These are phyloP conservation scores for Apotomis capreana DNA, from an alignment of 2,888 invertebrate species.

Conservation along the genomic window DNA sequence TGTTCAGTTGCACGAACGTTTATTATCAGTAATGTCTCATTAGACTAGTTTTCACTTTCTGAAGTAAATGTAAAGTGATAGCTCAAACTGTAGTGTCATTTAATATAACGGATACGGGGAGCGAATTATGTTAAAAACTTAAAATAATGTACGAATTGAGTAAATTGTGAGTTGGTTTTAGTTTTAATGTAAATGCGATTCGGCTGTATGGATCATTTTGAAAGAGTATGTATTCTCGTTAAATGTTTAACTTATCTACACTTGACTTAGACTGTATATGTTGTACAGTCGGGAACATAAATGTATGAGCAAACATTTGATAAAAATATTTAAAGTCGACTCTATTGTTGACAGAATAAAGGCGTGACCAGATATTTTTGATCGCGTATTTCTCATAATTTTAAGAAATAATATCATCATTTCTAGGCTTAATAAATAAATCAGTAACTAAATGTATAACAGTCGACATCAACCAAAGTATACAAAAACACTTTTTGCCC, in stretches of 20 bases:
- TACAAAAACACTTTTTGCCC: too few species aligned
- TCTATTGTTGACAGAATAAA: too few species aligned
- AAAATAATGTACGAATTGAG: neutral
- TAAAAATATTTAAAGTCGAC: too few species aligned
- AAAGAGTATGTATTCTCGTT: constrained; percentile 6
- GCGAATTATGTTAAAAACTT: neutral
- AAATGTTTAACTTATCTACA: neutral
- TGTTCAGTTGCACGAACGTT: neutral
- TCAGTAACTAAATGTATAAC: too few species aligned
- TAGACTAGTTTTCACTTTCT: neutral
- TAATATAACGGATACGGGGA: neutral
- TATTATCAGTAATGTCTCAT: neutral
- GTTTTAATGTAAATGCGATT: neutral
- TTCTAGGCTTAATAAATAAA: too few species aligned
- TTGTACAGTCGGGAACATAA: too few species aligned
- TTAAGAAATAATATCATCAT: too few species aligned
- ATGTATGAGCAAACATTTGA: too few species aligned
- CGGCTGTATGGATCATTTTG: constrained; percentile 22
- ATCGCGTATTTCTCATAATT: too few species aligned
- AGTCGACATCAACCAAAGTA: too few species aligned
- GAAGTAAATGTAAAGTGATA: neutral
- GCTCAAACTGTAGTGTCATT: neutral
- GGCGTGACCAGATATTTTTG: too few species aligned
- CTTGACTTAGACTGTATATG: neutral
- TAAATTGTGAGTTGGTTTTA: neutral